Evolutionary conservation across 2,888 invertebrate species (phyloP).

Genomic region (Athalia cordata): DNA sequence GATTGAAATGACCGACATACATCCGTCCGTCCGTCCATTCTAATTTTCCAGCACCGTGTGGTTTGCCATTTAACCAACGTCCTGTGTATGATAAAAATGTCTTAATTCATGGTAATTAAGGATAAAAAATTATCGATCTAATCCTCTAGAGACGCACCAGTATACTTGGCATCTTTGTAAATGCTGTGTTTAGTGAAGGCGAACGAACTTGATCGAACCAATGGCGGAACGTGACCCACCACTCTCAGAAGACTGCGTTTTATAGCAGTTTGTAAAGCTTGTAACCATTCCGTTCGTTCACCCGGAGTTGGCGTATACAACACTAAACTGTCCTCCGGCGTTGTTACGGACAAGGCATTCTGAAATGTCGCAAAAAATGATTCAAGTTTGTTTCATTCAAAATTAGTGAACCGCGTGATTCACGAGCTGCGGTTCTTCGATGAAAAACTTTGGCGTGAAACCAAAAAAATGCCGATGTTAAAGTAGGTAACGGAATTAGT

Average conservation of each 20-base stretch:
- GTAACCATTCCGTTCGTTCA: constrained; percentile 87
- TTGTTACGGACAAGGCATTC: constrained; percentile 82
- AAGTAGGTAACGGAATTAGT: no score
- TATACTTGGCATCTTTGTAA: constrained; percentile 87
- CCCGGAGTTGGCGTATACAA: constrained; percentile 81
- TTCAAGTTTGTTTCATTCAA: neutral
- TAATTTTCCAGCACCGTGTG: constrained; percentile 89
- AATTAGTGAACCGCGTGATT: neutral
- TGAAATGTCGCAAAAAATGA: constrained; percentile 52
- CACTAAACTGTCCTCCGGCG: constrained; percentile 86
- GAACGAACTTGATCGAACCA: constrained; percentile 83
- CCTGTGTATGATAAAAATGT: constrained; percentile 67
- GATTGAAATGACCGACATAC: constrained; percentile 88
- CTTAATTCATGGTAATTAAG: neutral
- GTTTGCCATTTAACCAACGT: constrained; percentile 87
- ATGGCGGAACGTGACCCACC: constrained; percentile 80
- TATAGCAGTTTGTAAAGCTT: constrained; percentile 84
- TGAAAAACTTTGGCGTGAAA: no score
- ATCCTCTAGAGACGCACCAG: constrained; percentile 72
- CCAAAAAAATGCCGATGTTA: no score
- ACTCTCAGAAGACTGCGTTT: constrained; percentile 80
- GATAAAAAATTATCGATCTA: neutral
- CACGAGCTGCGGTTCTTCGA: no score
- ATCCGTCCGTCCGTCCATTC: constrained; percentile 88
- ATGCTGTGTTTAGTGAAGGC: constrained; percentile 82